Percentiles rank a stretch among this genome's conserved stretches.
Conservation (phyloP, 2,113 vertebrate genomes). For the Anarhynchus alexandrinus region DNA sequence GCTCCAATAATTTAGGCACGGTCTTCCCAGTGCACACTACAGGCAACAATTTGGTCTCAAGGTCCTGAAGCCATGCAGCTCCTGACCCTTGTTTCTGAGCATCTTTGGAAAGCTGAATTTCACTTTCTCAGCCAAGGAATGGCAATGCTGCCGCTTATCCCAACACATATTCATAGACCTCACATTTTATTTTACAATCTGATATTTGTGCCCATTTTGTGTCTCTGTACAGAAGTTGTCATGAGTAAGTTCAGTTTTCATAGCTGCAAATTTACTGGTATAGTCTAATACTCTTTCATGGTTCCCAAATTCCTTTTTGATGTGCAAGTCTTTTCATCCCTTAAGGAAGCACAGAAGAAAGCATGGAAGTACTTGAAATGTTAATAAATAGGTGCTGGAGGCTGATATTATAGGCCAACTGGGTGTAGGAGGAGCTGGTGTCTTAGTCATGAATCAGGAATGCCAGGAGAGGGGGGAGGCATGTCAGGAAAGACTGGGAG, state of each 20-base stretch:
- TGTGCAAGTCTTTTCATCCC: slow-evolving; percentile 20
- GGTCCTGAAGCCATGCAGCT: neutral
- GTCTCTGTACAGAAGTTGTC: neutral
- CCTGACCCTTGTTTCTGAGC: neutral
- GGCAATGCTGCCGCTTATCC: neutral
- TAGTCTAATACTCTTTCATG: neutral
- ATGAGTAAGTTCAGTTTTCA: slow-evolving; percentile 1
- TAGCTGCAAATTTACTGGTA: neutral
- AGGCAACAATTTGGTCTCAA: neutral
- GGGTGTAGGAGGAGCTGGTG: neutral
- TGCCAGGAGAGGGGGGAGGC: neutral
- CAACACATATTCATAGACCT: neutral
- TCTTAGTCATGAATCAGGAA: slow-evolving; percentile 11
- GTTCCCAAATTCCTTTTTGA: slow-evolving; percentile 29
- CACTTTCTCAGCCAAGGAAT: neutral
- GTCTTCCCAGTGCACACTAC: neutral
- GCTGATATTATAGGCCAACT: neutral
- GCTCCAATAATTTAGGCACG: neutral
- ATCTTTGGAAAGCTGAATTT: neutral
- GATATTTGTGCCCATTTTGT: neutral
- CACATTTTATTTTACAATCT: neutral
- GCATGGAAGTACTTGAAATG: neutral
- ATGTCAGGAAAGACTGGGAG: neutral
- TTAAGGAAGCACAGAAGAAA: slow-evolving; percentile 4
- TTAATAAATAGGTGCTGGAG: slow-evolving; percentile 2